Evolutionary conservation across 2,888 invertebrate species (phyloP).

Genomic region (Pogonocherus hispidulus): DNA sequence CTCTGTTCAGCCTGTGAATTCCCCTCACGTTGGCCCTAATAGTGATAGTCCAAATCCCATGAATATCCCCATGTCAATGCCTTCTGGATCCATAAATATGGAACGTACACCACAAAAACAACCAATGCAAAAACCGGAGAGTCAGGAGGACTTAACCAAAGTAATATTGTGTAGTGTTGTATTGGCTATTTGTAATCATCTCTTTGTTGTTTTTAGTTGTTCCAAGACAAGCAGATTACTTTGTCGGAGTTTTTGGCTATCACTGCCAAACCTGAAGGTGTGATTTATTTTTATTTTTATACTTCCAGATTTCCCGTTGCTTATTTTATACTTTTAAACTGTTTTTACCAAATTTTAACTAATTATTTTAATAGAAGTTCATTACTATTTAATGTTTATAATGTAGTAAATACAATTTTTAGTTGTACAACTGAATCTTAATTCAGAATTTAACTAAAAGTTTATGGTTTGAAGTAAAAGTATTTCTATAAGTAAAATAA

Average conservation of each 20-base stretch:
- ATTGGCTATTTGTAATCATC: conserved; percentile 13
- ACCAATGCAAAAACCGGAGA: neutral
- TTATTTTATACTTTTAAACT: no score
- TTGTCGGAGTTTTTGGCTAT: conserved; percentile 66
- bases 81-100: neutral
- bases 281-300: conserved; percentile 47
- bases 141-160: conserved; percentile 47
- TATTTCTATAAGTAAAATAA: no score
- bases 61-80: neutral
- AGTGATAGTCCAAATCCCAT: neutral
- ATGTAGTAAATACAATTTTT: no score
- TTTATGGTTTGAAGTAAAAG: no score
- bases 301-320: conserved; percentile 18
- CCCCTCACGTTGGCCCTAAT: neutral
- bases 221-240: conserved; percentile 66
- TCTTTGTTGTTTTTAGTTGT: conserved; percentile 62
- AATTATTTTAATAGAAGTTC: no score
- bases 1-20: neutral
- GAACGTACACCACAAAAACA: neutral
- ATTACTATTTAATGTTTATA: no score
- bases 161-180: conserved; percentile 44
- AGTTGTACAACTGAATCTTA: no score
- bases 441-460: no score
- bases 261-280: conserved; percentile 65
- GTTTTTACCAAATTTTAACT: no score